phyloP scores from a whole-genome alignment of 2,888 invertebrate species.

The Parnassius smintheus region DNA sequence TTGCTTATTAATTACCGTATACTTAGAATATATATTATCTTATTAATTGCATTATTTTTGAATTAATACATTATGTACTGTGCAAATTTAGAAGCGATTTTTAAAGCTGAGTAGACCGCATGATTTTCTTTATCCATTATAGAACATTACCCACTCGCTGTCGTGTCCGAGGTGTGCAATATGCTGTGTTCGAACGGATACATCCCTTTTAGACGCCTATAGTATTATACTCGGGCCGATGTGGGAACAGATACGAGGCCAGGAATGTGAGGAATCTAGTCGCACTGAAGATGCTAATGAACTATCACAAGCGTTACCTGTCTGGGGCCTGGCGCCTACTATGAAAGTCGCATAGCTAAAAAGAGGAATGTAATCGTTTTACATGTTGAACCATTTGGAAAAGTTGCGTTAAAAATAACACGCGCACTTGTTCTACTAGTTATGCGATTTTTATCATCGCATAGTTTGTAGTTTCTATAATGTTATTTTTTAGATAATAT shows the following conservation, averaged over 20 bases:
- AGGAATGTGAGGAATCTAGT: slow-evolving; percentile 65
- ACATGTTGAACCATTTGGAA: slow-evolving; percentile 12
- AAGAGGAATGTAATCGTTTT: slow-evolving; percentile 22
- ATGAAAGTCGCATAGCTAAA: slow-evolving; percentile 34
- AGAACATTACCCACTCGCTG: no score
- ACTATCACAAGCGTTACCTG: slow-evolving; percentile 52
- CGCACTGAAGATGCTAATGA: slow-evolving; percentile 63
- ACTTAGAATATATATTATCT: no score
- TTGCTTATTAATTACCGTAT: no score
- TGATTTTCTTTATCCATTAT: no score
- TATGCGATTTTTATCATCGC: slow-evolving; percentile 23
- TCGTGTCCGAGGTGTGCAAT: no score
- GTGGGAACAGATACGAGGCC: slow-evolving; percentile 56
- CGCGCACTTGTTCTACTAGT: slow-evolving; percentile 15
- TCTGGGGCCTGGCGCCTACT: slow-evolving; percentile 44
- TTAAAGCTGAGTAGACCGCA: no score
- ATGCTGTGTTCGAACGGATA: no score
- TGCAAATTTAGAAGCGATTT: no score
- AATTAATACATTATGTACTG: no score
- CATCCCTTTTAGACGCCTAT: neutral
- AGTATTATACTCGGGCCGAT: slow-evolving; percentile 32
- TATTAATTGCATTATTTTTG: no score
- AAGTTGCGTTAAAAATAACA: slow-evolving; percentile 25
- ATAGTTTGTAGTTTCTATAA: slow-evolving; percentile 10
- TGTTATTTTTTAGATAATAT: slow-evolving; percentile 17